A percentile compares a stretch with the other conserved stretches of the same genome.
These are phyloP conservation scores for Matsumyia berberina DNA, from an alignment of 2,888 invertebrate species.

Conservation along the genomic window DNA sequence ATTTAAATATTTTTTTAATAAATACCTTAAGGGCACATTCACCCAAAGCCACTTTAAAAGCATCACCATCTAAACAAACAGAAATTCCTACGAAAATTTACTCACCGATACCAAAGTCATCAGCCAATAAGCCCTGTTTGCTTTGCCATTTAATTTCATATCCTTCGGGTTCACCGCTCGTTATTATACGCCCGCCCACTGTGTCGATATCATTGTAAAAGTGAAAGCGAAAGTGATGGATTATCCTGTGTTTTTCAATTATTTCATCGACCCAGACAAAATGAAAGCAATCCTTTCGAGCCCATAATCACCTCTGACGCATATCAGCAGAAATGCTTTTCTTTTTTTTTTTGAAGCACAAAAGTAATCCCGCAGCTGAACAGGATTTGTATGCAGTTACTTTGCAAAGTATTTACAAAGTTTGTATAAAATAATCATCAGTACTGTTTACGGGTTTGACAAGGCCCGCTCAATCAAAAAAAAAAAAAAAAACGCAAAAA, in stretches of 20 bases:
- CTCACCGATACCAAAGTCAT: slow-evolving; percentile 12
- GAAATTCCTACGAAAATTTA: background rate
- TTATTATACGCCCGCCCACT: background rate
- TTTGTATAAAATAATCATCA: slow-evolving; percentile 21
- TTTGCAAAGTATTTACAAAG: slow-evolving; percentile 5
- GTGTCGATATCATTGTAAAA: slow-evolving; percentile 7
- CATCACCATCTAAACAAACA: background rate
- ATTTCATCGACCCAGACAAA: background rate
- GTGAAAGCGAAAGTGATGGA: slow-evolving; percentile 10
- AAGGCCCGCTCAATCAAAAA: slow-evolving; percentile 14
- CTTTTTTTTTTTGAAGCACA: background rate
- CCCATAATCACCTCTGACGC: slow-evolving; percentile 24
- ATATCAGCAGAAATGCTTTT: background rate
- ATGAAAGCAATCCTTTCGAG: slow-evolving; percentile 7
- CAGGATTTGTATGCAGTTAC: background rate
- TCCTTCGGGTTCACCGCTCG: background rate
- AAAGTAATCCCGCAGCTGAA: background rate
- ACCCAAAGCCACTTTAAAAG: slow-evolving; percentile 18
- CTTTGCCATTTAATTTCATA: slow-evolving; percentile 14
- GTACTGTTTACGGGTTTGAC: slow-evolving; percentile 12
- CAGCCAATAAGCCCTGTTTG: slow-evolving; percentile 26
- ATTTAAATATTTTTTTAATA: too few relatives aligned
- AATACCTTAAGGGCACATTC: slow-evolving; percentile 10
- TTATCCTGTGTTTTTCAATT: slow-evolving; percentile 31
- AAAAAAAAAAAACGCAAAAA: background rate